phyloP scores from a whole-genome alignment of 2,888 invertebrate species.

The Cyclophora punctaria region DNA sequence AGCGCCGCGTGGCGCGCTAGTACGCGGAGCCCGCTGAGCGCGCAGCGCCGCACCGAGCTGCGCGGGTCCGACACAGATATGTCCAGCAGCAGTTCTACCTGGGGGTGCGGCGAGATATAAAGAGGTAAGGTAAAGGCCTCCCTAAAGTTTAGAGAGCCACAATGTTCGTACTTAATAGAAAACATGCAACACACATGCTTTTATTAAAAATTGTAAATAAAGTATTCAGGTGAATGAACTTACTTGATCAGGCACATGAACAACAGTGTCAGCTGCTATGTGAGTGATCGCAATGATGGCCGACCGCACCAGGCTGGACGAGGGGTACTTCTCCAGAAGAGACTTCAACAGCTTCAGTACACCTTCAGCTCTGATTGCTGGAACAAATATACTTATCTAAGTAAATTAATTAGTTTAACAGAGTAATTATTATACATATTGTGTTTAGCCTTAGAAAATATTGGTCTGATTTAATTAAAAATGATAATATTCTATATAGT shows the following conservation, averaged over 20 bases:
- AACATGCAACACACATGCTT: too few relatives aligned
- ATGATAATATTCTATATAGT: too few relatives aligned
- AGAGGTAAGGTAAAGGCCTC: too few relatives aligned
- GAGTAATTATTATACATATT: too few relatives aligned
- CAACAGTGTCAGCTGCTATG: constrained; percentile 89
- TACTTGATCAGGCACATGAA: constrained; percentile 93
- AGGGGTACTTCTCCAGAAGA: constrained; percentile 58
- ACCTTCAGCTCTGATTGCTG: constrained; percentile 80
- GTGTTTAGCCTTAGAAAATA: too few relatives aligned
- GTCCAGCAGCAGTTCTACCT: constrained; percentile 62
- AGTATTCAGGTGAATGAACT: not conserved
- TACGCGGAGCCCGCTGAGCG: constrained; percentile 46
- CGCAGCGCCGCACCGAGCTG: constrained; percentile 50
- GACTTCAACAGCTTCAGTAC: constrained; percentile 68
- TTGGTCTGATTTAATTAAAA: too few relatives aligned
- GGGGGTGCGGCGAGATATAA: constrained; percentile 37
- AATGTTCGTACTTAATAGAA: too few relatives aligned
- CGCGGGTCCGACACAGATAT: constrained; percentile 60
- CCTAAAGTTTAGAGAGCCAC: too few relatives aligned
- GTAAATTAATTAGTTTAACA: not conserved
- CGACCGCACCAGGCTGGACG: constrained; percentile 71
- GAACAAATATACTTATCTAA: constrained; percentile 1
- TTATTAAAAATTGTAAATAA: constrained; percentile 3
- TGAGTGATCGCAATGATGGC: constrained; percentile 91
- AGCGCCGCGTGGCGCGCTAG: constrained; percentile 58